A percentile compares a stretch with the other conserved stretches of the same genome.
Evolutionary conservation across 2,888 invertebrate genomes (phyloP).

Genomic region (Sminthurides aquaticus): DNA sequence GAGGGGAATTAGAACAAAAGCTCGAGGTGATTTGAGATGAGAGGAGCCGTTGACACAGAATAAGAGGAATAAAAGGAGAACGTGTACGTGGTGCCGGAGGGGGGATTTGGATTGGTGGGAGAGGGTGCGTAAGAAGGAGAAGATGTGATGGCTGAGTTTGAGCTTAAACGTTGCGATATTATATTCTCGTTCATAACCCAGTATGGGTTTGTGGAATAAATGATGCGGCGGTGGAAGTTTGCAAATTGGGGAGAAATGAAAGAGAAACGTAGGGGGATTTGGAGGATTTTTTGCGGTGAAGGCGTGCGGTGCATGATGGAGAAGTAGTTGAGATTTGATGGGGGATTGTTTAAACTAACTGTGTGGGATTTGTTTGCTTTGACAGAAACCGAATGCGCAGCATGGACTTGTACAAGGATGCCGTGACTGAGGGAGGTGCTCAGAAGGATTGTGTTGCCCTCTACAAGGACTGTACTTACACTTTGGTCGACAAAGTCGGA

Average conservation of each 20-base stretch:
- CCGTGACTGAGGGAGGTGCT: slow-evolving; percentile 42
- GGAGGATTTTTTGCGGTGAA: no score
- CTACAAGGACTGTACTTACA: slow-evolving; percentile 44
- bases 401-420: slow-evolving; percentile 44
- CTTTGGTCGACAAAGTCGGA: slow-evolving; percentile 44
- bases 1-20: not conserved
- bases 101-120: not conserved
- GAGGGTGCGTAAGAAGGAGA: not conserved
- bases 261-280: slow-evolving; percentile 5
- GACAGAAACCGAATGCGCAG: slow-evolving; percentile 44
- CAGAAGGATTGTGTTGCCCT: slow-evolving; percentile 40
- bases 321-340: not conserved
- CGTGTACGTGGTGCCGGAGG: not conserved
- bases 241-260: slow-evolving; percentile 2
- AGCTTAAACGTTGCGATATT: not conserved
- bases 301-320: not conserved
- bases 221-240: not conserved
- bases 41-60: no score
- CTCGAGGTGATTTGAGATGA: not conserved
- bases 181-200: not conserved
- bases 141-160: not conserved
- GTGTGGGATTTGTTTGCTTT: slow-evolving; percentile 10
- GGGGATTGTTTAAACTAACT: not conserved
- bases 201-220: not conserved
- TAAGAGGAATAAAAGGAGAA: no score